Evolutionary conservation across 2,888 invertebrate species (phyloP).

Genomic region (Junonia oenone): DNA sequence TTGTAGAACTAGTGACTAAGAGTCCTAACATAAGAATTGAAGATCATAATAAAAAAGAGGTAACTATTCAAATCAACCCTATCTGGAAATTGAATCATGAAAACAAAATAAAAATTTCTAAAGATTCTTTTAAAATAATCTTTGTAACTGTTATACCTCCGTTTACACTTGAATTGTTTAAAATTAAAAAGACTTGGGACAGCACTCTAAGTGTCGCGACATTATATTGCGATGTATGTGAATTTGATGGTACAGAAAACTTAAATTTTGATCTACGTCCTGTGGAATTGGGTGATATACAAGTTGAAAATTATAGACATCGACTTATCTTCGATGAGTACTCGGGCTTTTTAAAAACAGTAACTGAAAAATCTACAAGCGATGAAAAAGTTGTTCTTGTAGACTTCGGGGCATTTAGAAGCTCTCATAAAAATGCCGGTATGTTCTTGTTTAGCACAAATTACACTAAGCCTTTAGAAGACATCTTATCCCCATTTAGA

Average conservation of each 20-base stretch:
- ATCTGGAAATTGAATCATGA: constrained; percentile 55
- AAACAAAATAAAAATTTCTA: constrained; percentile 52
- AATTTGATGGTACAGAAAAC: constrained; percentile 40
- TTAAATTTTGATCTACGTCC: constrained; percentile 77
- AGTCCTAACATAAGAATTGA: constrained; percentile 86
- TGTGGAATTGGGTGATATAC: constrained; percentile 87
- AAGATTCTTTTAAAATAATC: constrained; percentile 78
- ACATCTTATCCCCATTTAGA: constrained; percentile 85
- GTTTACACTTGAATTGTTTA: constrained; percentile 85
- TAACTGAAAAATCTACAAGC: constrained; percentile 79
- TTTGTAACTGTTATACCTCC: constrained; percentile 89
- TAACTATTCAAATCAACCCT: constrained; percentile 61
- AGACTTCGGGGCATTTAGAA: constrained; percentile 91
- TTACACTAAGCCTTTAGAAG: constrained; percentile 87
- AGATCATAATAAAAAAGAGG: constrained; percentile 81
- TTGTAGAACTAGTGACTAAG: constrained; percentile 85
- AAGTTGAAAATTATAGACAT: constrained; percentile 89
- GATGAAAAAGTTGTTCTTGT: constrained; percentile 57
- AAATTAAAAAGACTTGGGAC: constrained; percentile 62
- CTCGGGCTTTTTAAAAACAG: constrained; percentile 88
- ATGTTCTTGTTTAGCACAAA: constrained; percentile 97
- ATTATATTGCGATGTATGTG: constrained; percentile 53
- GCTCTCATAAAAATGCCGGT: constrained; percentile 93
- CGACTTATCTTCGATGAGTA: constrained; percentile 89
- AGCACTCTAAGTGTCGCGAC: constrained; percentile 51